Conservation (phyloP, 2,888 invertebrate species). For the Thalpophila matura region DNA sequence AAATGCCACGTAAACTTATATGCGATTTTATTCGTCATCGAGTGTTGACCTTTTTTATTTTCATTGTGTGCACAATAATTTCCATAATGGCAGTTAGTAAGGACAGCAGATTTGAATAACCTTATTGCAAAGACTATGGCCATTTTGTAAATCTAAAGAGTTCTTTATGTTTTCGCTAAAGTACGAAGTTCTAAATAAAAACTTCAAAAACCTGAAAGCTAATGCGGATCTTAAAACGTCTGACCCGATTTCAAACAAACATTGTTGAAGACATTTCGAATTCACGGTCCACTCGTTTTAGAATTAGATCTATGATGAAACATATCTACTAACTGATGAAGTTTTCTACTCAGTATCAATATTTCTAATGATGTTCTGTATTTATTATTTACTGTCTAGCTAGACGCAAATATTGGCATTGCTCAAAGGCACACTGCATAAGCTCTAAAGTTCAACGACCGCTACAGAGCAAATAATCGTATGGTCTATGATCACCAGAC, state of each 20-base stretch:
- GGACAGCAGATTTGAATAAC: slow-evolving; percentile 22
- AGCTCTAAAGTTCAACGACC: slow-evolving; percentile 47
- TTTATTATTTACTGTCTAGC: too few species aligned
- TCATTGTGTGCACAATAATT: slow-evolving; percentile 26
- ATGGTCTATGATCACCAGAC: slow-evolving; percentile 45
- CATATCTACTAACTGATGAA: neutral
- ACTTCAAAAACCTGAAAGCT: slow-evolving; percentile 15
- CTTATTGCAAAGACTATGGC: neutral
- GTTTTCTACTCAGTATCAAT: slow-evolving; percentile 5
- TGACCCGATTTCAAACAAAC: slow-evolving; percentile 47
- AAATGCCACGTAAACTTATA: slow-evolving; percentile 43
- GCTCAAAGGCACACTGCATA: slow-evolving; percentile 48
- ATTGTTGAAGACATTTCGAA: slow-evolving; percentile 15
- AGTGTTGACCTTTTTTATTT: slow-evolving; percentile 36
- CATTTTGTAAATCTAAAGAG: slow-evolving; percentile 1
- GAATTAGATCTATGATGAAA: neutral
- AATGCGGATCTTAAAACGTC: slow-evolving; percentile 20
- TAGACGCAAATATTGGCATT: too few species aligned
- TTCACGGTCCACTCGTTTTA: neutral
- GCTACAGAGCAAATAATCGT: slow-evolving; percentile 44
- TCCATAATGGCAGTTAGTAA: slow-evolving; percentile 23
- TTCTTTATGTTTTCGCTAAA: neutral
- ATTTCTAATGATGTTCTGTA: neutral
- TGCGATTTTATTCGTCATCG: slow-evolving; percentile 37
- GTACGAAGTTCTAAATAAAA: slow-evolving; percentile 25